Conservation (phyloP, 1,140 invertebrate species). For the Apocrypta bakeri region DNA sequence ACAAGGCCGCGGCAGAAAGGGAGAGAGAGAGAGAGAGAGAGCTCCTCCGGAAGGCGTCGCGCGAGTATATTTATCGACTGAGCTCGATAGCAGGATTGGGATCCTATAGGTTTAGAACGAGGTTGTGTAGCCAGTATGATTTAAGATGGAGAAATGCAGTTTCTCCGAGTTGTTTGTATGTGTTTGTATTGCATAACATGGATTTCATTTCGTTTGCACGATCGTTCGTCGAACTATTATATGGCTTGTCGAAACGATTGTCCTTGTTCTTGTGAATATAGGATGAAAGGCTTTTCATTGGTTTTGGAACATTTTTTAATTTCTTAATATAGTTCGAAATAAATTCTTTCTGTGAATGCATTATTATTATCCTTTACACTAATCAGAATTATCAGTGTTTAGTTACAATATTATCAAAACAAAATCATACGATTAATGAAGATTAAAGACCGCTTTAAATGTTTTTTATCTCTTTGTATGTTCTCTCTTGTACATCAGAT, state of each 20-base stretch:
- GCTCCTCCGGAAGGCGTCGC: slow-evolving; percentile 17
- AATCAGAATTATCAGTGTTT: too few species aligned
- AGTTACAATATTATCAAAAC: too few species aligned
- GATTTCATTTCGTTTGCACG: not conserved
- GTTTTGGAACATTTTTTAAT: too few species aligned
- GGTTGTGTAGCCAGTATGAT: slow-evolving; percentile 7
- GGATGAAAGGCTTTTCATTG: too few species aligned
- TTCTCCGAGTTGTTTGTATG: not conserved
- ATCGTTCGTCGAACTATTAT: not conserved
- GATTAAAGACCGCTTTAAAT: too few species aligned
- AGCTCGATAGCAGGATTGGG: not conserved
- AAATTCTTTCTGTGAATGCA: too few species aligned
- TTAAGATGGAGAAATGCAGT: slow-evolving; percentile 31
- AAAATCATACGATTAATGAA: too few species aligned
- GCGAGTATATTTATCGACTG: slow-evolving; percentile 38
- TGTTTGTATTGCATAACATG: too few species aligned
- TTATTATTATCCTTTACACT: too few species aligned
- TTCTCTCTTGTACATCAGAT: too few species aligned
- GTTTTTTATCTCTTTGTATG: too few species aligned
- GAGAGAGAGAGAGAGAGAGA: not conserved
- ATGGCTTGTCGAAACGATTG: not conserved
- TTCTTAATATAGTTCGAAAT: too few species aligned
- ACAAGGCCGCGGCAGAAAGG: not conserved
- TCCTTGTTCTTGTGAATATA: not conserved
- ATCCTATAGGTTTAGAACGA: slow-evolving; percentile 22